Evolutionary conservation across 2,113 vertebrate species (phyloP), one percentile per base, ranked within the genome.

Genomic region (Chascanopsetta lugubris): DNA sequence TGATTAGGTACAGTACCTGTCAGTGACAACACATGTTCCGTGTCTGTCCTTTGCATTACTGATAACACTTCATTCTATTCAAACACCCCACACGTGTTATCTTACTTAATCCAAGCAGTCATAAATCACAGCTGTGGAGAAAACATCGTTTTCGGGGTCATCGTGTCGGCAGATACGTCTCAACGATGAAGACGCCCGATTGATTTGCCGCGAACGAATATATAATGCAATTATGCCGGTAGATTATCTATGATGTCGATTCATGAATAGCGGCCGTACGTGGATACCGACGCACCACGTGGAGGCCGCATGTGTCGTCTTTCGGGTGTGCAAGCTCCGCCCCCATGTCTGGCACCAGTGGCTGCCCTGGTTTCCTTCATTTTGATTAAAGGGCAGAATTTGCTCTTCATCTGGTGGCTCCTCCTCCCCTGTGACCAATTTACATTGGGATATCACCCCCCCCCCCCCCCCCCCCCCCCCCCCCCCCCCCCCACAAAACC

Each of bases 21-120:
- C 55, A 30, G 46, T 15, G 55, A 43, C 29, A 30, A 50, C 26
- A 50, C 26, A 24, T 15, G 13, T 26, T 45, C 18, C 10, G 4
- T 45, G 11, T 20, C 42, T 6, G 5, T 40, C 38, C 12, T 27
- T 43, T 20, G 6, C 9, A 13, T 25, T 18, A 18, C 20, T 10
- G 27, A 38, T 38, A 38, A 38, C 36, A 38, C 36, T 11, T 42
- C 38, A 2, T 42, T 18, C 2, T n/a, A 8, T 42, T 4, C 5
- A 45, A 34, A 60, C 8, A 32, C 27, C 30, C 18, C 43, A 62
- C 30, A 18, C n/a, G n/a, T 24, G 26, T 60, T 40, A 47, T n/a
- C 7, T 27, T 22, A 12, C 26, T 7, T 47, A 34, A 45, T 32
- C 5, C 15, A 47, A 46, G 10, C 18, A n/a, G 30, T 34, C 3